Percentiles rank a stretch among this genome's conserved stretches.
These are phyloP conservation scores for Pteruthius melanotis DNA, from an alignment of 2,113 vertebrate species.

Conservation along the genomic window DNA sequence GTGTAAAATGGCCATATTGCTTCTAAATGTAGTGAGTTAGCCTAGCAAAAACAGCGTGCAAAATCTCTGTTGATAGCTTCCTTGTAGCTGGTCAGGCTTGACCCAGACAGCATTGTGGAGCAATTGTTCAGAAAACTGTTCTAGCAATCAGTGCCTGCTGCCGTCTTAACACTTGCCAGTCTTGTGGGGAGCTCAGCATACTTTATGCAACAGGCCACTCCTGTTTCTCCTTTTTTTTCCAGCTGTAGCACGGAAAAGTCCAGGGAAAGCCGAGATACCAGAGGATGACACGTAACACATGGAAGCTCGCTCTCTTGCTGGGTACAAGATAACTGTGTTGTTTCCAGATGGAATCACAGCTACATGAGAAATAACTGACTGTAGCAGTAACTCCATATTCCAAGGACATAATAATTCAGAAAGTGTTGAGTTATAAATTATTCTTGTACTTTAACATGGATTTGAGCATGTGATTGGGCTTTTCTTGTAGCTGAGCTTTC, in stretches of 20 bases:
- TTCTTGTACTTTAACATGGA: conserved; percentile 46
- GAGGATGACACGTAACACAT: background rate
- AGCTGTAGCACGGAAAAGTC: background rate
- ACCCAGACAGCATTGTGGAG: background rate
- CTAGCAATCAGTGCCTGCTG: background rate
- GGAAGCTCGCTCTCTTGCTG: background rate
- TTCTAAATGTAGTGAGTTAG: background rate
- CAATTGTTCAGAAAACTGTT: background rate
- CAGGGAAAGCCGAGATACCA: background rate
- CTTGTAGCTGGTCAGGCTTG: background rate
- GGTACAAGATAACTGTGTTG: background rate
- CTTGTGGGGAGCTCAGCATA: background rate
- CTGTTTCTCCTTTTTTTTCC: background rate
- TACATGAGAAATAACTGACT: background rate
- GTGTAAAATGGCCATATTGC: background rate
- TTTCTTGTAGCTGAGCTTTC: conserved; percentile 5
- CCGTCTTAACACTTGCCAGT: background rate
- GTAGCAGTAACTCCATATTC: background rate
- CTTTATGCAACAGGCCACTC: background rate
- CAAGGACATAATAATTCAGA: conserved; percentile 36
- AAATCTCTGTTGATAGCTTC: background rate
- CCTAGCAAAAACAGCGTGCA: background rate
- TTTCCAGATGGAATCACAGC: background rate
- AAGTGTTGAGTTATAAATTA: conserved; percentile 29
- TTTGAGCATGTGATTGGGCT: conserved; percentile 62